Evolutionary conservation across 2,888 invertebrate species (phyloP), one percentile per base, ranked within the genome.

Genomic region (Lathronympha strigana): DNA sequence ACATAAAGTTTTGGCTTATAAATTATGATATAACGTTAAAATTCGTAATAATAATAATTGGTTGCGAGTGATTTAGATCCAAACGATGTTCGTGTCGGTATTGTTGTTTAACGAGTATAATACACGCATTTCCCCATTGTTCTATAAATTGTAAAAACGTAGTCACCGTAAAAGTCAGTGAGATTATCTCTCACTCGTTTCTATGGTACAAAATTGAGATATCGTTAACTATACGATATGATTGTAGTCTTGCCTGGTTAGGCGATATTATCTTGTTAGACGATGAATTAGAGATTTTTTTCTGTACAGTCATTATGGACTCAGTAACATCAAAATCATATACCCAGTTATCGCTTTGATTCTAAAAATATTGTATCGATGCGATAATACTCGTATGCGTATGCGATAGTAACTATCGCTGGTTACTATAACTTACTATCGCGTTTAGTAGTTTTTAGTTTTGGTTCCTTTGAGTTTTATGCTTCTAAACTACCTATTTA

Each of bases 71-170:
- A 64, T 60, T 43, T 25, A 45, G 51, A 51, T 51, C 50, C 11
- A 19, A 6, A 51, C n/a, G n/a, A n/a, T 23, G 36, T 36, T 60
- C 36, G 36, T 17, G 45, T 53, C 45, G 23, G 23, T 47, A 11
- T 21, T 45, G 36, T 63, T 40, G 58, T 63, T 63, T 58, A 21
- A 33, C 11, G 6, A 33, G 33, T 45, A 63, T 61, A 54, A 66
- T 61, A 55, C 33, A 36, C 31, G 17, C 51, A 66, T 66, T 66
- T 43, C 57, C 47, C 68, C 53, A 68, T 68, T 68, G 68, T 68
- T 68, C 45, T n/a, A 61, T 11, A 23, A 19, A 50, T 31, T 11
- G 43, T 57, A 57, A 57, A 49, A 40, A 57, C 33, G n/a, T 21
- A 47, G 43, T 40, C 28, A 28, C 21, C 53, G 51, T 64, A 45